A percentile compares a stretch with the other conserved stretches of the same genome.
These are phyloP conservation scores for Schrankia costaestrigalis DNA, from an alignment of 2,888 invertebrate genomes.

Conservation along the genomic window DNA sequence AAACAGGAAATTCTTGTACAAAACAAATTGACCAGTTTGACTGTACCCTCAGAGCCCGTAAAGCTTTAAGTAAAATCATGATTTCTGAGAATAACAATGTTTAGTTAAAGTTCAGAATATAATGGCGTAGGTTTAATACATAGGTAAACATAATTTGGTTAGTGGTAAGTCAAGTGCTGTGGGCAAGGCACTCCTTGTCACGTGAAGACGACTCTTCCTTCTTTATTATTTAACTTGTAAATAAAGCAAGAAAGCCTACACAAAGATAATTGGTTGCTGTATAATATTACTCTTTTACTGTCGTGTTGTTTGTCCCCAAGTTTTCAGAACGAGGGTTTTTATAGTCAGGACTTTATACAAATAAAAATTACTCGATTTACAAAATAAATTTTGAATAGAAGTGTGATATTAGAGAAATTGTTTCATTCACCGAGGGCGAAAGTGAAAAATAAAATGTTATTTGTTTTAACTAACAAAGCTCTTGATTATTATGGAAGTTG, in stretches of 20 bases:
- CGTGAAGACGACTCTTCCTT: constrained; percentile 32
- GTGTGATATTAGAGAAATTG: too few relatives aligned
- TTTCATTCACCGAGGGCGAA: too few relatives aligned
- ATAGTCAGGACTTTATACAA: neutral
- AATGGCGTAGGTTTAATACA: constrained; percentile 15
- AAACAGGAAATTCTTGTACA: constrained; percentile 44
- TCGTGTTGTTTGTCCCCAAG: neutral
- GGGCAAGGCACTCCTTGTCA: constrained; percentile 28
- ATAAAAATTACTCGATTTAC: too few relatives aligned
- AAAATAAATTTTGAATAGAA: too few relatives aligned
- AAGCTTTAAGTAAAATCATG: neutral
- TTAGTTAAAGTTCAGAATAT: constrained; percentile 7
- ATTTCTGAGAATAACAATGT: constrained; percentile 10
- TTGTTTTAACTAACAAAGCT: too few relatives aligned
- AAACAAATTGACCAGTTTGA: constrained; percentile 25
- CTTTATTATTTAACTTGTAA: constrained; percentile 34
- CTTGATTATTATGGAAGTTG: too few relatives aligned
- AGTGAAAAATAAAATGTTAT: too few relatives aligned
- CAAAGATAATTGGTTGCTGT: constrained; percentile 18
- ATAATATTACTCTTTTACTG: constrained; percentile 17
- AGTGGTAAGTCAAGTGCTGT: constrained; percentile 36
- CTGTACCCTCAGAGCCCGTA: constrained; percentile 5
- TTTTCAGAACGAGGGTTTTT: neutral
- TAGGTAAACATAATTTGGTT: constrained; percentile 25
- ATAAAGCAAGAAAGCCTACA: constrained; percentile 14